Base-by-base conservation (phyloP, 2,797 vertebrate genomes). In the Micrastur ruficollis region DNA sequence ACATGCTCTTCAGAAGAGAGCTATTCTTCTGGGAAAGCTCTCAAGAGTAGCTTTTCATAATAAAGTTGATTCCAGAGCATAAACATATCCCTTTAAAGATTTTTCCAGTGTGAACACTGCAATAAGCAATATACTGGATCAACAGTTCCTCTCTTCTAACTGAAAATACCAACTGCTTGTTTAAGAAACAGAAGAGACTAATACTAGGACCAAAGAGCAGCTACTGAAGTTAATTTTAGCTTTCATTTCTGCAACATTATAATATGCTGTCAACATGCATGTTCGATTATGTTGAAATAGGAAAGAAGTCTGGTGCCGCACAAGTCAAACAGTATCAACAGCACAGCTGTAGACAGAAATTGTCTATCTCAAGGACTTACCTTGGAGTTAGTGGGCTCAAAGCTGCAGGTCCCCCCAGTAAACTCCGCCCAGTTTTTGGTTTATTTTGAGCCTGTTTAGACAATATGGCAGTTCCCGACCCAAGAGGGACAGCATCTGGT, bases 341-440 rank as follows among this genome's bases (percentile, higher is more conserved):
- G 74, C 40, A 7, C 49, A 36, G 46, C 27, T n/a, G 42, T 5
- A 68, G 68, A 42, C 40, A 79, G 2, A 23, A 95, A 44, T 0
- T 21, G 40, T 22, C 36, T 40, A 13, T 18, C 14, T 85, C 82
- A 74, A 68, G 40, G 44, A 70, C 96, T 96, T 95, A 99, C 99
- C 99, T 99, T 93, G 99, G 99, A 17, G 99, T 99, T n/a, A 99
- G 97, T 1, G 99, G 99, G 96, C 99, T 99, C 86, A 99, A 98
- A 73, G 99, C 97, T 11, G 99, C 97, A 61, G 99, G 98, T 88
- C 99, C 99, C 88, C 99, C 99, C 75, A 99, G 97, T 92, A 99
- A 98, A 98, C 99, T 99, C 94, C 99, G 98, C 68, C 99, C 99
- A 94, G 98, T 99, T 98, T 99, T 99, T 98, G 99, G 99, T 98